A percentile compares a stretch with the other conserved stretches of the same genome.
Evolutionary conservation across 2,888 invertebrate species (phyloP).

Genomic region (Caenorhabditis becei): DNA sequence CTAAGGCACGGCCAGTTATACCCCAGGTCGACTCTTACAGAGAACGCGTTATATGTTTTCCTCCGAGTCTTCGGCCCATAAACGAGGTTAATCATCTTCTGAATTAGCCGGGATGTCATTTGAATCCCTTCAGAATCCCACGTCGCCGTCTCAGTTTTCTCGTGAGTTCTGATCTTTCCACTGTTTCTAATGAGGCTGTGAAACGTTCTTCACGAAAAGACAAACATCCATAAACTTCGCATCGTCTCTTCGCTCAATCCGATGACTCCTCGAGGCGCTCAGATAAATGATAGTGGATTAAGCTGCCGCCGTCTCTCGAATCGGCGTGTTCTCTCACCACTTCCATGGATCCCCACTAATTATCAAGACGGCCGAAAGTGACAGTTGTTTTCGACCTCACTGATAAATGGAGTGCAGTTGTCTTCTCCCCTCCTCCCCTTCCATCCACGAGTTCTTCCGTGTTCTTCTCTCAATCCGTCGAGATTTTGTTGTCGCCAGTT

Average conservation of each 20-base stretch:
- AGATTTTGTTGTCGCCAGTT: neutral
- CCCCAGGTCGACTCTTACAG: no score
- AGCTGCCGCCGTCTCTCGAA: neutral
- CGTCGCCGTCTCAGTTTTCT: conserved; percentile 10
- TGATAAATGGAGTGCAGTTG: conserved; percentile 57
- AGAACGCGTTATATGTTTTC: conserved; percentile 17
- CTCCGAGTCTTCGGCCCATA: neutral
- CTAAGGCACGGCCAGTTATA: no score
- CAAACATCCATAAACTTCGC: neutral
- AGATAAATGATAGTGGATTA: conserved; percentile 21
- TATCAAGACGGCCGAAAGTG: conserved; percentile 20
- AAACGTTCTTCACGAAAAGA: neutral
- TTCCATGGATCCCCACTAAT: conserved; percentile 12
- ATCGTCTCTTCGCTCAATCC: neutral
- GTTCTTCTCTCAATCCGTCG: conserved; percentile 10
- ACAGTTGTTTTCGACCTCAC: conserved; percentile 55
- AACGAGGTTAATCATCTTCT: conserved; percentile 36
- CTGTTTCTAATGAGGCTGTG: neutral
- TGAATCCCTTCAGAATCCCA: conserved; percentile 6
- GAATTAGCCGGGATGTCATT: conserved; percentile 16
- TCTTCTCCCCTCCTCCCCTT: neutral
- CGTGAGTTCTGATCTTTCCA: neutral
- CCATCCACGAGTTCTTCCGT: conserved; percentile 14
- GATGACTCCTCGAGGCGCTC: neutral
- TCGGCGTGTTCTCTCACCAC: neutral